Base-by-base conservation (phyloP, 2,797 vertebrate species). In the Coluber constrictor region DNA sequence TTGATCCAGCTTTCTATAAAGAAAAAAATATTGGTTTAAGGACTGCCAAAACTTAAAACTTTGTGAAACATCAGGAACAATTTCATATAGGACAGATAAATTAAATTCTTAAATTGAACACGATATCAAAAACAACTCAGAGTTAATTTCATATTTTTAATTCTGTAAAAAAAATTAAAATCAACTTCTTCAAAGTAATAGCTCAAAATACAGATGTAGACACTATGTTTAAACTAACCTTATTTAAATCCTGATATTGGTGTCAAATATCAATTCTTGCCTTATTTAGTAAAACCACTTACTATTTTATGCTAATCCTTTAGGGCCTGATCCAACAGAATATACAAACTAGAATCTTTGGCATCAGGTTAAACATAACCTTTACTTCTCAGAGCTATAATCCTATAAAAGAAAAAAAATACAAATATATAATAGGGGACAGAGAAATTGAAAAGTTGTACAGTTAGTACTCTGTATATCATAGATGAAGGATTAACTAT, bases 231-330 rank as follows among this genome's bases (percentile, higher is more conserved):
- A 83, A 83, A 83, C 74, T 12, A 47, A 47, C 20, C 87, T 74
- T 47, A 93, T 93, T 87, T 92, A 94, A 94, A 93, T 93, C 89
- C 74, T 43, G 18, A 32, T 90, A 90, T 55, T 66, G 61, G 56
- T 83, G 92, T 93, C 91, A 91, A 88, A 92, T 88, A 92, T 94
- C 79, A 54, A 55, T 59, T 43, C 86, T 88, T 90, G 92, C 92
- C 20, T 51, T 51, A 54, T 88, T 37, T 55, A 27, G 56, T 57
- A 70, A 70, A 56, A 37, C 88, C 88, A 90, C 16, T 90, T 86
- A 47, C 23, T 86, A 57, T 23, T 55, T 10, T 51, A 63, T 66
- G 25, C 47, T 56, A 12, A 55, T 87, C 27, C 23, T 89, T 51
- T 57, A 83, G 37, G 25, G 27, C 32, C 47, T 51, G 87, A 89